Percentiles rank a stretch among this genome's conserved stretches.
phyloP scores from a whole-genome alignment of 1,140 invertebrate species.

The Ips typographus region DNA sequence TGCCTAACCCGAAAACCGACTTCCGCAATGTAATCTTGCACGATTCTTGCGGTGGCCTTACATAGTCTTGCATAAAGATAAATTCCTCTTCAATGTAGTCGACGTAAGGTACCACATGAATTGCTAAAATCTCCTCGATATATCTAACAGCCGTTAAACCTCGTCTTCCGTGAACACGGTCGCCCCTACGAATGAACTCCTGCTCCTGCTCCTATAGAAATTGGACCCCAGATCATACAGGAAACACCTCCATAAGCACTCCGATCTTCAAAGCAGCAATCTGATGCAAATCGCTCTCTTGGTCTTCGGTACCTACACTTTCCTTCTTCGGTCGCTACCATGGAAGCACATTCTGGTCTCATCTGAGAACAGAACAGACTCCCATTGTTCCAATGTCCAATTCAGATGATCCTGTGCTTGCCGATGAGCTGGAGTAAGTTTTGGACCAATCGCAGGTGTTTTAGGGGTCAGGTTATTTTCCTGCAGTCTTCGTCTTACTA shows the following conservation, averaged over 20 bases:
- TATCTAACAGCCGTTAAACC: neutral
- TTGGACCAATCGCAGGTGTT: constrained; percentile 1
- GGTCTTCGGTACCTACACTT: constrained; percentile 39
- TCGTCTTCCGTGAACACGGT: neutral
- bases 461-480: constrained; percentile 10
- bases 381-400: constrained; percentile 7
- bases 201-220: too few relatives aligned
- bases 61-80: too few relatives aligned
- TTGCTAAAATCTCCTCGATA: too few relatives aligned
- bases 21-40: constrained; percentile 24
- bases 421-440: constrained; percentile 13
- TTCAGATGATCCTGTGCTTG: constrained; percentile 7
- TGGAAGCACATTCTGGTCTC: neutral
- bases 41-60: neutral
- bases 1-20: constrained; percentile 17
- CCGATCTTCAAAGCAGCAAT: neutral
- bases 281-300: constrained; percentile 37
- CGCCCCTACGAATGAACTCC: too few relatives aligned
- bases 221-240: too few relatives aligned
- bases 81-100: too few relatives aligned
- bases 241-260: too few relatives aligned
- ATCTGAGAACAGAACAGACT: constrained; percentile 2
- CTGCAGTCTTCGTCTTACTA: constrained; percentile 9
- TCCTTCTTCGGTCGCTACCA: constrained; percentile 7
- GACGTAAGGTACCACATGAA: too few relatives aligned